A percentile compares a stretch with the other conserved stretches of the same genome.
phyloP scores from a whole-genome alignment of 1,140 invertebrate species.

The Phortica variegata region DNA sequence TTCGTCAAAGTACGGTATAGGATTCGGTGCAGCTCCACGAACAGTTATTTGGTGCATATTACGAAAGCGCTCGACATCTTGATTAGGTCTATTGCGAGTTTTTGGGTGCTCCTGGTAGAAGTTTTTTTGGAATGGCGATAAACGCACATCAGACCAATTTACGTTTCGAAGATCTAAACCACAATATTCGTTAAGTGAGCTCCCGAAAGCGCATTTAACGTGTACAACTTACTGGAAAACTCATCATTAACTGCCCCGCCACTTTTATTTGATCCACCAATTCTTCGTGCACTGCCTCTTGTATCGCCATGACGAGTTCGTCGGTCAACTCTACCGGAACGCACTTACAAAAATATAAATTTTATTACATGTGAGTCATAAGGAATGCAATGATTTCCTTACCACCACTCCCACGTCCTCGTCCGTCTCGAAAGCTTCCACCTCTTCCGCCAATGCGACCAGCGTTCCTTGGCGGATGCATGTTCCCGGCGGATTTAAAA shows the following conservation, averaged over 20 bases:
- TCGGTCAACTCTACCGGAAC: slow-evolving; percentile 18
- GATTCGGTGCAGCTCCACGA: slow-evolving; percentile 73
- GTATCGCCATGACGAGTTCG: background rate
- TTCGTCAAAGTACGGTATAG: slow-evolving; percentile 78
- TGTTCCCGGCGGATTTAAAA: too few species aligned
- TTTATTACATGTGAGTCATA: background rate
- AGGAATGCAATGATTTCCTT: background rate
- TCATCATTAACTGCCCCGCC: slow-evolving; percentile 13
- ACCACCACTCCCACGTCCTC: slow-evolving; percentile 9
- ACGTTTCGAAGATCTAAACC: slow-evolving; percentile 24
- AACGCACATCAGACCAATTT: slow-evolving; percentile 59
- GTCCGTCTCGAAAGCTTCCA: slow-evolving; percentile 6
- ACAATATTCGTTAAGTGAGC: background rate
- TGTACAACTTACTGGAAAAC: slow-evolving; percentile 18
- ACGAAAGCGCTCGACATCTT: slow-evolving; percentile 75
- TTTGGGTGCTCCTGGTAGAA: slow-evolving; percentile 83
- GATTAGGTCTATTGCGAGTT: slow-evolving; percentile 67
- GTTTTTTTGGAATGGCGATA: slow-evolving; percentile 88
- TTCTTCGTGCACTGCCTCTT: slow-evolving; percentile 11
- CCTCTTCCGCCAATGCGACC: slow-evolving; percentile 19
- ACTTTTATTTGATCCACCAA: slow-evolving; percentile 19
- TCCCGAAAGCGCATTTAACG: background rate
- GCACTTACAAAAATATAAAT: slow-evolving; percentile 10
- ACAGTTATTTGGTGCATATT: slow-evolving; percentile 76
- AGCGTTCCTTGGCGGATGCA: too few species aligned